Base-by-base conservation (phyloP, 2,888 invertebrate genomes). In the Bombylius major region DNA sequence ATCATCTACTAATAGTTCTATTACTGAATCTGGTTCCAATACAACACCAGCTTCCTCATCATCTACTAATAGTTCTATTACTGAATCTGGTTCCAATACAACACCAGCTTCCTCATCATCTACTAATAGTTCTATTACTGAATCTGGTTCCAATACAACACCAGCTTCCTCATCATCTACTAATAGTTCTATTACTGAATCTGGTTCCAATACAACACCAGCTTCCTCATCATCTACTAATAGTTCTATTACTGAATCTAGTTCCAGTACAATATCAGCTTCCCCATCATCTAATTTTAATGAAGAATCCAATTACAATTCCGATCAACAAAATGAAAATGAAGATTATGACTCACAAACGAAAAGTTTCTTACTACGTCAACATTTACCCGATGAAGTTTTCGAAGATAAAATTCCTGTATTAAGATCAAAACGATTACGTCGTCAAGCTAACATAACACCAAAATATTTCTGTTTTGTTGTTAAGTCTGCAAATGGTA, bases 101-200 rank as follows among this genome's bases (percentile, higher is more conserved):
- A 8, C 50, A 5, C n/a, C 44, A 32, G 23, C 48, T 13, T 7
- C 13, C 45, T 42, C 14, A 1, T 11, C 52, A 32, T 46, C 55
- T 32, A 56, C 55, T 14, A 53, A 8, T 0, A 9, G 47, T 5
- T 55, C 55, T 12, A 52, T 54, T 1, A 50, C 51, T 33, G n/a
- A 32, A 32, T 1, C 47, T 33, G 2, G 1, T 14, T 36, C 59
- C 3, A 55, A 59, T 12, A 55, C 44, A 12, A 57, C 63, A 1
- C 57, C 54, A 8, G 60, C 61, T 14, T 63, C 64, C 0, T 60
- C 58, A 36, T 9, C 51, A 11, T 55, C 67, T 5, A 56, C 62
- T 4, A 62, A 61, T 5, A 63, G 57, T 58, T 12, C 57, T 58
- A 39, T 36, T 51, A 36, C 6, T 36, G 36, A 23, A 23, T 3